Conservation (phyloP, 1,140 invertebrate species). For the Nebria ingens region DNA sequence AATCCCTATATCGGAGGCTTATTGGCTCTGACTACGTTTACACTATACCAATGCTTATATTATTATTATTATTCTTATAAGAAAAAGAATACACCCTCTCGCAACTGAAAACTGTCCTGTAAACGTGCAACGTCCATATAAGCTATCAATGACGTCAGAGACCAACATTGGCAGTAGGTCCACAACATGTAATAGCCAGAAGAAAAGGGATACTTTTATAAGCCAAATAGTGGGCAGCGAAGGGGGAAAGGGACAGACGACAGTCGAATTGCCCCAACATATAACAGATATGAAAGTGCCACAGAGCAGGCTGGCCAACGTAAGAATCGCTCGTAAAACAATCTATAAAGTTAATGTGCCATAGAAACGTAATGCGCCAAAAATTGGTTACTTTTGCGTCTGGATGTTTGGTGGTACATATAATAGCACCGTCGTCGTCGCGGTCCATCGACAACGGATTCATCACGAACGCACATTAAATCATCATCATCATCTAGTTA, state of each 20-base stretch:
- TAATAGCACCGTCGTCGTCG: too few relatives aligned
- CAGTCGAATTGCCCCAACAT: background rate
- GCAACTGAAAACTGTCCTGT: too few relatives aligned
- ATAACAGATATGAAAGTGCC: background rate
- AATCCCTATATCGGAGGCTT: slow-evolving; percentile 6
- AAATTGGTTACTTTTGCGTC: slow-evolving; percentile 3
- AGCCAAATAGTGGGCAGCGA: background rate
- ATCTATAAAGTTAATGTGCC: slow-evolving; percentile 5
- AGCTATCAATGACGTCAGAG: background rate
- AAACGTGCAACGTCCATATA: background rate
- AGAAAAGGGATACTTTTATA: background rate
- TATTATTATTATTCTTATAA: too few relatives aligned
- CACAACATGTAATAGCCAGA: slow-evolving; percentile 8
- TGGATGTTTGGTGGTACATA: too few relatives aligned
- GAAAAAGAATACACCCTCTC: too few relatives aligned
- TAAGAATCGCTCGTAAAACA: slow-evolving; percentile 3
- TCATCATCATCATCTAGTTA: too few relatives aligned
- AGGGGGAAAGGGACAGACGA: background rate
- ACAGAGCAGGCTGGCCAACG: slow-evolving; percentile 1
- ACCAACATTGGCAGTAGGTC: slow-evolving; percentile 3
- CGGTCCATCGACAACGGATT: too few relatives aligned
- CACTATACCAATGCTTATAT: background rate
- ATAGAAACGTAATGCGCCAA: background rate
- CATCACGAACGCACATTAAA: too few relatives aligned
- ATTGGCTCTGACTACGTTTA: background rate